A percentile compares a stretch with the other conserved stretches of the same genome.
phyloP scores from a whole-genome alignment of 2,888 invertebrate genomes.

The Lysandra coridon region DNA sequence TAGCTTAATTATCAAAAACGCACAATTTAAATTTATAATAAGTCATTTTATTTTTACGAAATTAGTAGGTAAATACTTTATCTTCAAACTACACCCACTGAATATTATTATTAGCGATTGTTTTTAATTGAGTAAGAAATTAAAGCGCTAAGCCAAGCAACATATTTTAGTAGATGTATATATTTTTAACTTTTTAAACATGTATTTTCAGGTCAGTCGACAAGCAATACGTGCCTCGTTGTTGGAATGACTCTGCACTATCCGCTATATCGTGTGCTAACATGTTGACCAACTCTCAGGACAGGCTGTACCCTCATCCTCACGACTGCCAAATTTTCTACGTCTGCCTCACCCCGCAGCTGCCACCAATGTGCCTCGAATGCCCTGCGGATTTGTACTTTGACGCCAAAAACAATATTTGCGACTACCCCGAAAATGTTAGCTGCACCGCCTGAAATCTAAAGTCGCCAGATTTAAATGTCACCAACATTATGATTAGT shows the following conservation, averaged over 20 bases:
- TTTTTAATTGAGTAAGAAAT: too few relatives aligned
- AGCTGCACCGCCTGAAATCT: constrained; percentile 33
- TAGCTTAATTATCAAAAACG: too few relatives aligned
- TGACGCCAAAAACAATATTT: constrained; percentile 38
- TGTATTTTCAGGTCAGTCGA: neutral
- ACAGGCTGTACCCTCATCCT: constrained; percentile 41
- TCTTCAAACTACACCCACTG: too few relatives aligned
- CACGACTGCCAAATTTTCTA: constrained; percentile 48
- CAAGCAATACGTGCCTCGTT: constrained; percentile 39
- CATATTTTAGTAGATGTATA: too few relatives aligned
- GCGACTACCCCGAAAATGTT: constrained; percentile 37
- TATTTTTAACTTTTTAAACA: neutral
- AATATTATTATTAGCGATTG: too few relatives aligned
- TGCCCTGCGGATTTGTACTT: constrained; percentile 42
- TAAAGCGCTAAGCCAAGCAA: too few relatives aligned
- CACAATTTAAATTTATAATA: too few relatives aligned
- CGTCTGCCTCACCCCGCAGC: constrained; percentile 41
- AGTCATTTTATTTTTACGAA: too few relatives aligned
- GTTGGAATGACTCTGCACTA: constrained; percentile 43
- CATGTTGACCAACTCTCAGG: constrained; percentile 19
- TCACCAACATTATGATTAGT: neutral
- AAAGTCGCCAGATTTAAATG: neutral
- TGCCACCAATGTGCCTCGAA: constrained; percentile 44
- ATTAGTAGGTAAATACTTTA: too few relatives aligned
- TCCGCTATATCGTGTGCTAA: constrained; percentile 46